Conservation (phyloP, 1,140 invertebrate species). For the Marisa cornuarietis region DNA sequence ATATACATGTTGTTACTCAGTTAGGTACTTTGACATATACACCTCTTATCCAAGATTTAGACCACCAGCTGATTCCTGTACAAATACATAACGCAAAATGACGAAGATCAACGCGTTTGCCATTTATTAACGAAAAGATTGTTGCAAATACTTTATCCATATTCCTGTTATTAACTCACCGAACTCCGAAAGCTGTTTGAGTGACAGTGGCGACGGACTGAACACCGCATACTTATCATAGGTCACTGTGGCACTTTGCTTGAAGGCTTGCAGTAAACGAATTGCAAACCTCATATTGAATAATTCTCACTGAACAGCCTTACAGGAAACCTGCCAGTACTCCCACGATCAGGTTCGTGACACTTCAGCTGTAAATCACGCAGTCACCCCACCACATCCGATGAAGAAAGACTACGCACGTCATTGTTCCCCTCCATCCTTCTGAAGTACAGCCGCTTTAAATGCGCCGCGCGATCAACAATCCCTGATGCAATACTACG, state of each 20-base stretch:
- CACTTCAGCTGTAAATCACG: too few relatives aligned
- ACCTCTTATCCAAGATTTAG: not conserved
- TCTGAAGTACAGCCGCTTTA: too few relatives aligned
- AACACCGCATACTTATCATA: slow-evolving; percentile 69
- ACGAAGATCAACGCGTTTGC: too few relatives aligned
- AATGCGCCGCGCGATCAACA: too few relatives aligned
- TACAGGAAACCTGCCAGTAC: too few relatives aligned
- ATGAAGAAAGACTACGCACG: too few relatives aligned
- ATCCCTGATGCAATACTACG: too few relatives aligned
- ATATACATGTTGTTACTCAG: too few relatives aligned
- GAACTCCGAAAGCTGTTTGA: slow-evolving; percentile 87
- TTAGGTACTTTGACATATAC: not conserved
- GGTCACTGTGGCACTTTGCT: slow-evolving; percentile 6
- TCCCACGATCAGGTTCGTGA: too few relatives aligned
- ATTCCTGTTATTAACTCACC: slow-evolving; percentile 9
- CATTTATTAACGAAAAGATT: not conserved
- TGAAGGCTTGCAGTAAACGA: slow-evolving; percentile 4
- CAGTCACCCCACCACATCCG: too few relatives aligned
- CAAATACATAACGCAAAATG: not conserved
- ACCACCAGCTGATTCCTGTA: not conserved
- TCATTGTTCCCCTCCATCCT: too few relatives aligned
- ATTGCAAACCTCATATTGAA: slow-evolving; percentile 21
- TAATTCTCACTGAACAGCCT: not conserved
- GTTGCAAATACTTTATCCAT: not conserved
- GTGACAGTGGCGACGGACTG: slow-evolving; percentile 92